Percentiles rank a stretch among this genome's conserved stretches.
phyloP scores from a whole-genome alignment of 2,888 invertebrate genomes.

The Therioaphis trifolii region DNA sequence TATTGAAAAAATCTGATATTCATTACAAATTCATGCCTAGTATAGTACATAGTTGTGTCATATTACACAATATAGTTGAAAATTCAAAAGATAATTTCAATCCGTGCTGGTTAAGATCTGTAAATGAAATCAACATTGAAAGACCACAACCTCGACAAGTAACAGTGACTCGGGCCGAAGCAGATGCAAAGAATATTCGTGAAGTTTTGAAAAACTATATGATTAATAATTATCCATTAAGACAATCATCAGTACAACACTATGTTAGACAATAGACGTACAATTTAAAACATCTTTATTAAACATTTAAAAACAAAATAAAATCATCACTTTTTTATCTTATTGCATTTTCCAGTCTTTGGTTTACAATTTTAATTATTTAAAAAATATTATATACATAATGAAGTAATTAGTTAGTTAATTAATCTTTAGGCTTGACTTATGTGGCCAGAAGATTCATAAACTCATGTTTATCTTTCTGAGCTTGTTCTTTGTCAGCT shows the following conservation, averaged over 20 bases:
- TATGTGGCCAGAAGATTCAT: no score
- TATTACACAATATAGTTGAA: conserved; percentile 65
- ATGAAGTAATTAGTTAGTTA: no score
- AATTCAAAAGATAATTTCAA: conserved; percentile 61
- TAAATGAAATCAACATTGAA: neutral
- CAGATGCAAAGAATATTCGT: neutral
- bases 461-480: no score
- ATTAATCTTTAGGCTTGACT: no score
- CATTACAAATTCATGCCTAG: conserved; percentile 65
- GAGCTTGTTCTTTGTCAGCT: no score
- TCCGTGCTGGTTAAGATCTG: neutral
- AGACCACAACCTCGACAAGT: conserved; percentile 6
- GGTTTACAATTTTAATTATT: no score
- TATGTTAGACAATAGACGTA: no score
- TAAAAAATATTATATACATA: no score
- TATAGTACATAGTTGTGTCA: conserved; percentile 65
- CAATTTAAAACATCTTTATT: no score
- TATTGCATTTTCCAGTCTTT: no score
- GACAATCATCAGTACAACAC: neutral
- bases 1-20: conserved; percentile 65
- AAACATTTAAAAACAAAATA: no score
- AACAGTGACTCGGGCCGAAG: neutral
- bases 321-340: no score
- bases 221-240: neutral
- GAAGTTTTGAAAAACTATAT: neutral